A percentile compares a stretch with the other conserved stretches of the same genome.
phyloP scores from a whole-genome alignment of 2,113 vertebrate species.

The Sterna hirundo region DNA sequence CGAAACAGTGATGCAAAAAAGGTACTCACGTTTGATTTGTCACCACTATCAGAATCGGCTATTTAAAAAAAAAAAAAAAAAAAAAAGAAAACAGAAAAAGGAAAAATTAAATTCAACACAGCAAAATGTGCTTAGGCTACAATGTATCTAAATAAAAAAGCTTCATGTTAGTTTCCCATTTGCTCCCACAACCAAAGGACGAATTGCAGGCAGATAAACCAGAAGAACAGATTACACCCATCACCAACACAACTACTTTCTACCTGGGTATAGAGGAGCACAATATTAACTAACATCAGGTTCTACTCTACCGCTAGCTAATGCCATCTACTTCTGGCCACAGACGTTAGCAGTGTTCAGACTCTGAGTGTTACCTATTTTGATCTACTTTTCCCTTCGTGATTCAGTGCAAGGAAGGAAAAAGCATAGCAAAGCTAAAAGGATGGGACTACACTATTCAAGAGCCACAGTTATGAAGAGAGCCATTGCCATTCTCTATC shows the following conservation, averaged over 20 bases:
- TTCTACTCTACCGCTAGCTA: slow-evolving; percentile 64
- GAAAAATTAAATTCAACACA: neutral
- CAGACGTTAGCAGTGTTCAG: neutral
- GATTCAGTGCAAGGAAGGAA: slow-evolving; percentile 22
- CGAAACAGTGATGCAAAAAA: neutral
- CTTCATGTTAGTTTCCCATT: slow-evolving; percentile 16
- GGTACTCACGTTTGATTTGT: slow-evolving; percentile 73
- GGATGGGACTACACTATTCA: slow-evolving; percentile 37
- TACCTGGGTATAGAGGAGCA: neutral
- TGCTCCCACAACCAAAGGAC: slow-evolving; percentile 34
- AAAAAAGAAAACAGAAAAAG: neutral
- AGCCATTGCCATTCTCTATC: slow-evolving; percentile 7
- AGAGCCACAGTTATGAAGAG: slow-evolving; percentile 74
- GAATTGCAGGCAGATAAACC: slow-evolving; percentile 40
- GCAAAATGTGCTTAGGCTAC: neutral
- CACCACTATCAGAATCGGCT: slow-evolving; percentile 69
- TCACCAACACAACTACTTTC: slow-evolving; percentile 60
- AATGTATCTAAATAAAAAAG: neutral
- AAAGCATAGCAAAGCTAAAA: slow-evolving; percentile 37
- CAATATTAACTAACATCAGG: neutral
- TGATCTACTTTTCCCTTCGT: neutral
- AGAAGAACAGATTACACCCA: slow-evolving; percentile 29
- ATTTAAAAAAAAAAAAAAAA: neutral
- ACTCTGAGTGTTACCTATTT: neutral
- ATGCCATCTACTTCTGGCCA: slow-evolving; percentile 40